These are phyloP conservation scores for Neolamprologus kungweensis DNA, from an alignment of 2,113 vertebrate species.

Conservation along the genomic window DNA sequence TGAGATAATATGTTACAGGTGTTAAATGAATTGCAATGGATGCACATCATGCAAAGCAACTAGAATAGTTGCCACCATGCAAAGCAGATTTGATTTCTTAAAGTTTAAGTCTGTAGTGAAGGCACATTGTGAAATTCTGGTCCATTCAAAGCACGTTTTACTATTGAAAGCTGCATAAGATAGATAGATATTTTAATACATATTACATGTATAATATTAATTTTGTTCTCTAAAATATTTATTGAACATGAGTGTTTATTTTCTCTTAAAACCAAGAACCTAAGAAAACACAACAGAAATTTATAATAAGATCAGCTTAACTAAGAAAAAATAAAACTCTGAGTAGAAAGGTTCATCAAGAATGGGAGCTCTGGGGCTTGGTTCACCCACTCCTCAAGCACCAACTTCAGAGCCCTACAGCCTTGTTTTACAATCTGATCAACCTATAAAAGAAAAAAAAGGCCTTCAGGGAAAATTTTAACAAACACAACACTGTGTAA, in stretches of 20 bases:
- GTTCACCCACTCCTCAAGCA: slow-evolving; percentile 66
- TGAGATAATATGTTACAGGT: not conserved
- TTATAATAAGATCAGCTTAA: not conserved
- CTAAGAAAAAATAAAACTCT: not conserved
- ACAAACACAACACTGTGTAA: not conserved
- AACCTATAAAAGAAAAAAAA: slow-evolving; percentile 51
- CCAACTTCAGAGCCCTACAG: slow-evolving; percentile 40
- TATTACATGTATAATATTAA: not conserved
- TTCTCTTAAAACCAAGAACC: not conserved
- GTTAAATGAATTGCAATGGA: not conserved
- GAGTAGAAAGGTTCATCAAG: slow-evolving; percentile 11
- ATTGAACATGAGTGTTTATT: not conserved
- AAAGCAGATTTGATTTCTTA: not conserved
- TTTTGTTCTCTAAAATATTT: not conserved
- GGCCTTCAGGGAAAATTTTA: not conserved
- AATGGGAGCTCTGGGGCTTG: slow-evolving; percentile 51
- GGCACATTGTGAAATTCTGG: not conserved
- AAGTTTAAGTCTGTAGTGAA: not conserved
- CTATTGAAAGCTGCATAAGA: not conserved
- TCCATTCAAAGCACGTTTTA: not conserved
- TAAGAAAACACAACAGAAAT: not conserved
- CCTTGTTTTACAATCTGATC: slow-evolving; percentile 69
- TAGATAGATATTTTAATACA: not conserved
- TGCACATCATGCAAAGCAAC: not conserved
- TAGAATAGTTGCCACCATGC: not conserved